phyloP scores from a whole-genome alignment of 1,140 invertebrate genomes.

The Scaptodrosophila lebanonensis region DNA sequence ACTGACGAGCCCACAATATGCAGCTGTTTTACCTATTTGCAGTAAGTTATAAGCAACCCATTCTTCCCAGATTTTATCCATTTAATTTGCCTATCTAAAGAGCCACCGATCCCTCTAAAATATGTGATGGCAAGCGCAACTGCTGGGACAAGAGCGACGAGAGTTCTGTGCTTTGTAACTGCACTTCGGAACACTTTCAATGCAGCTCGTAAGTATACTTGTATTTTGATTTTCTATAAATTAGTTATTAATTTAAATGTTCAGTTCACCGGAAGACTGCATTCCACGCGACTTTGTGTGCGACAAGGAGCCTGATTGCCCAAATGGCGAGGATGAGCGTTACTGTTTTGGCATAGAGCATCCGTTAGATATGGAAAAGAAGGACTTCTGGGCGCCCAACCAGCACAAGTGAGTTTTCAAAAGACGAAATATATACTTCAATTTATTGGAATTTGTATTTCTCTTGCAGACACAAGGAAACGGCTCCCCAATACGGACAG shows the following conservation, averaged over 20 bases:
- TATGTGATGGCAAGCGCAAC: conserved; percentile 88
- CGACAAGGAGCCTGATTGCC: conserved; percentile 84
- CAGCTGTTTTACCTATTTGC: conserved; percentile 83
- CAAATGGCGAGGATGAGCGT: conserved; percentile 83
- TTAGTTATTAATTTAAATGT: not conserved
- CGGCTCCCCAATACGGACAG: conserved; percentile 77
- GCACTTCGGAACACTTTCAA: conserved; percentile 78
- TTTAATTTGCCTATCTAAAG: conserved; percentile 26
- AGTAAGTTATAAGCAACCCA: conserved; percentile 52
- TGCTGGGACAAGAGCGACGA: conserved; percentile 90
- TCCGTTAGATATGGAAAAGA: conserved; percentile 47
- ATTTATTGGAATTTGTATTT: conserved; percentile 31
- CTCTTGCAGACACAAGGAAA: conserved; percentile 22
- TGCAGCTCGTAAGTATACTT: conserved; percentile 78
- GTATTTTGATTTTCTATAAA: not conserved
- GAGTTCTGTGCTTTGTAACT: conserved; percentile 81
- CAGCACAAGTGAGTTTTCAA: conserved; percentile 17
- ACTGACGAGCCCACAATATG: conserved; percentile 85
- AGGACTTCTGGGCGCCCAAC: conserved; percentile 43
- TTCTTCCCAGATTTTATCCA: no score
- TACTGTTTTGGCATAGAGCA: conserved; percentile 77
- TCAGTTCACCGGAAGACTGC: conserved; percentile 78
- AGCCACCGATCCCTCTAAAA: conserved; percentile 80
- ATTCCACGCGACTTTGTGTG: conserved; percentile 85
- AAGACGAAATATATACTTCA: conserved; percentile 1